Evolutionary conservation across 2,797 vertebrate species (phyloP).

Genomic region (Synanceia verrucosa): DNA sequence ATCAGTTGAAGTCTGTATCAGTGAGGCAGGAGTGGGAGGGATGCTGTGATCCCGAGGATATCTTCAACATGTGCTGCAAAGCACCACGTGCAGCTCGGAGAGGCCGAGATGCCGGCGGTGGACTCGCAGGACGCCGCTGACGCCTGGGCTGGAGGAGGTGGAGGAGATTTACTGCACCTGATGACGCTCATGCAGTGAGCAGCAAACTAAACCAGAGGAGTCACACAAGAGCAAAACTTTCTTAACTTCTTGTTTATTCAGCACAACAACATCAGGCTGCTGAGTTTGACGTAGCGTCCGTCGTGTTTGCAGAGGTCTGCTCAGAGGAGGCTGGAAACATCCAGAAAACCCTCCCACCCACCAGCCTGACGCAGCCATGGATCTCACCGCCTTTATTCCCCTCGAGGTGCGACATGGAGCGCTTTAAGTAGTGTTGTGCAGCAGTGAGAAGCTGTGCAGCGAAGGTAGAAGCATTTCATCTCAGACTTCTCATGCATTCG

Average conservation of each 20-base stretch:
- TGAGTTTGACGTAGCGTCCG: not conserved
- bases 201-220: not conserved
- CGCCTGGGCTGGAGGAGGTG: not conserved
- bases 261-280: not conserved
- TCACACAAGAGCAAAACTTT: not conserved
- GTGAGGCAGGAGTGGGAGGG: constrained; percentile 25
- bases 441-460: constrained; percentile 12
- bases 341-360: constrained; percentile 10
- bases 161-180: too few species aligned
- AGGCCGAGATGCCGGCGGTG: not conserved
- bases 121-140: not conserved
- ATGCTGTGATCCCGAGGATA: constrained; percentile 1
- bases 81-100: constrained; percentile 23
- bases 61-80: constrained; percentile 42
- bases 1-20: not conserved
- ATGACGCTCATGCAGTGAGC: constrained; percentile 25
- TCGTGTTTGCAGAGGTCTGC: constrained; percentile 21
- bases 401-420: not conserved
- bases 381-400: not conserved
- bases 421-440: constrained; percentile 9
- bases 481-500: too few species aligned
- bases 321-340: constrained; percentile 27
- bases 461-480: too few species aligned
- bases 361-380: constrained; percentile 2
- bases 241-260: not conserved